Conservation (phyloP, 2,888 invertebrate genomes). For the Nomada fabriciana region DNA sequence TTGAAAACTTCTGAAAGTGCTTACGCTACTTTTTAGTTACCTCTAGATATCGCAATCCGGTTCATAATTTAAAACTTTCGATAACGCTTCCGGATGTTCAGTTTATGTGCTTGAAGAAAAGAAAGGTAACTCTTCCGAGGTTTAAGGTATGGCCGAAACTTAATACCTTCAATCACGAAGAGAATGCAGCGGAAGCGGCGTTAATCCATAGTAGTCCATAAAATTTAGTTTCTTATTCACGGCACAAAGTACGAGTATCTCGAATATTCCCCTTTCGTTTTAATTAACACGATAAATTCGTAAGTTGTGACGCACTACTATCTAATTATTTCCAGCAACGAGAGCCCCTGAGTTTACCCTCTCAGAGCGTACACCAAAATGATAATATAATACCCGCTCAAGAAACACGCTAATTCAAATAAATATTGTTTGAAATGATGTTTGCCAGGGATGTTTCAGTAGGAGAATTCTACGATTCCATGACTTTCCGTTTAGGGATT, state of each 20-base stretch:
- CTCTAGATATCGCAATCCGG: not conserved
- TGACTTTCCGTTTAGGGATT: not conserved
- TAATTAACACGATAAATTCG: too few species aligned
- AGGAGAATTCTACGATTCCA: not conserved
- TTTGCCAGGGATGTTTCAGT: not conserved
- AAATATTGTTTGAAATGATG: not conserved
- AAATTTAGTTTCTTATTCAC: too few species aligned
- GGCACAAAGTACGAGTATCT: too few species aligned
- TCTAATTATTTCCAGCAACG: too few species aligned
- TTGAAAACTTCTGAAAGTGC: slow-evolving; percentile 6
- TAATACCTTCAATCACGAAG: not conserved
- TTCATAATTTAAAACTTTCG: slow-evolving; percentile 17
- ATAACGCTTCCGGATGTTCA: not conserved
- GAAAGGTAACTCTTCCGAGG: not conserved
- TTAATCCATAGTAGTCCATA: not conserved
- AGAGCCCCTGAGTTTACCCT: too few species aligned
- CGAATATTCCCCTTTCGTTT: too few species aligned
- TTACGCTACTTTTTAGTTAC: slow-evolving; percentile 4
- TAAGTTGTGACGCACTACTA: too few species aligned
- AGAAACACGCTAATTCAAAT: not conserved
- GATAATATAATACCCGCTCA: too few species aligned
- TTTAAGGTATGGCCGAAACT: not conserved
- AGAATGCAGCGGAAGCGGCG: not conserved
- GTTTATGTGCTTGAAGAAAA: not conserved
- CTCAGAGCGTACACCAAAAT: too few species aligned